A percentile compares a stretch with the other conserved stretches of the same genome.
These are phyloP conservation scores for Papilio protenor DNA, from an alignment of 2,888 invertebrate genomes.

Conservation along the genomic window DNA sequence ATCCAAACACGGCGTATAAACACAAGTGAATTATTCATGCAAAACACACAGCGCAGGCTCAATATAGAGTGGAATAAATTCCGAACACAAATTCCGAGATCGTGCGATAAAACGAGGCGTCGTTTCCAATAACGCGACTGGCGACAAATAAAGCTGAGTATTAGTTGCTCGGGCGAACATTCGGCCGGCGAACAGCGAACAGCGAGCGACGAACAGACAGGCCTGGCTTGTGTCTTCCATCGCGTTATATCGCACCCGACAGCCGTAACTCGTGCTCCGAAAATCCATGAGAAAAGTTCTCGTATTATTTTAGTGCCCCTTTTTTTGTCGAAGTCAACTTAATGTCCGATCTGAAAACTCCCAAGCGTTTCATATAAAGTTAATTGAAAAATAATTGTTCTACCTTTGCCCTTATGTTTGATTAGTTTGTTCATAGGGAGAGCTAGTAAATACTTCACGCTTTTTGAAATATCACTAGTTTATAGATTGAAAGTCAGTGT, in stretches of 20 bases:
- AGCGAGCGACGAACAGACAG: conserved; percentile 2
- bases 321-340: conserved; percentile 16
- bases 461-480: not conserved
- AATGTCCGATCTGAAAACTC: not conserved
- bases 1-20: conserved; percentile 34
- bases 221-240: conserved; percentile 18
- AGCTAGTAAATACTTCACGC: not conserved
- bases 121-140: conserved; percentile 52
- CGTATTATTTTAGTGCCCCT: conserved; percentile 12
- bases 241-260: not conserved
- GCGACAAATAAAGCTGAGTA: conserved; percentile 48
- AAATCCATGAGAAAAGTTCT: conserved; percentile 36
- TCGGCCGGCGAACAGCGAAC: not conserved
- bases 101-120: conserved; percentile 54
- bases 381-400: not conserved
- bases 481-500: too few species aligned
- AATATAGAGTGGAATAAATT: conserved; percentile 60
- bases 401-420: not conserved
- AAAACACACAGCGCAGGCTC: conserved; percentile 51
- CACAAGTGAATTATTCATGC: conserved; percentile 46
- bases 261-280: conserved; percentile 28
- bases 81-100: conserved; percentile 60
- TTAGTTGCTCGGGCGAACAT: conserved; percentile 38
- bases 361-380: not conserved
- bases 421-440: not conserved